Evolutionary conservation across 2,113 vertebrate genomes (phyloP).

Genomic region (Himantopus leucocephalus): DNA sequence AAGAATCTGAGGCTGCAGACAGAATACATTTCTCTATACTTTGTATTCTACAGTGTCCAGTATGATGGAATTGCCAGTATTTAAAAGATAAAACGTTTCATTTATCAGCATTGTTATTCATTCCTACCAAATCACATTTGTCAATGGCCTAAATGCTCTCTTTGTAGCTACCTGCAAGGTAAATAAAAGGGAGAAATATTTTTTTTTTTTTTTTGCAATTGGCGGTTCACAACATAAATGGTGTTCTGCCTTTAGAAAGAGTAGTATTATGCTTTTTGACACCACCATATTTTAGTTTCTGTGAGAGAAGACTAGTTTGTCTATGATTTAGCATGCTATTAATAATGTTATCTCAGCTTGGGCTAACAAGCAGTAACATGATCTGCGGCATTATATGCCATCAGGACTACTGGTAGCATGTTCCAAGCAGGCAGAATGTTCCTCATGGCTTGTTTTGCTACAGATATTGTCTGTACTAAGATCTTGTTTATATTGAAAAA

Average conservation of each 20-base stretch:
- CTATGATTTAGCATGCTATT: too few species aligned
- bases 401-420: background rate
- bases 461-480: background rate
- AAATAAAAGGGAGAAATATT: background rate
- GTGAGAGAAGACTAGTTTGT: too few species aligned
- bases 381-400: background rate
- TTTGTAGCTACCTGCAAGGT: background rate
- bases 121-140: background rate
- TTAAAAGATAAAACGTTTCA: background rate
- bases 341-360: too few species aligned
- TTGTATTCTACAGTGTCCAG: background rate
- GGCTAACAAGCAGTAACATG: background rate
- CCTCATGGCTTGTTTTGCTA: background rate
- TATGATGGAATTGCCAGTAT: background rate
- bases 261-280: background rate
- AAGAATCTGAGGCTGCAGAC: background rate
- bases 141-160: background rate
- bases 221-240: background rate
- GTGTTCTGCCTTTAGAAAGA: background rate
- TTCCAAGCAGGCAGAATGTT: background rate
- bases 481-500: background rate
- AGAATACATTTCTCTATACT: background rate
- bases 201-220: background rate
- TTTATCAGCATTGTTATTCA: background rate
- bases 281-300: too few species aligned